Percentiles rank a stretch among this genome's conserved stretches.
These are phyloP conservation scores for Bicyclus anynana DNA, from an alignment of 1,140 invertebrate genomes.

Conservation along the genomic window DNA sequence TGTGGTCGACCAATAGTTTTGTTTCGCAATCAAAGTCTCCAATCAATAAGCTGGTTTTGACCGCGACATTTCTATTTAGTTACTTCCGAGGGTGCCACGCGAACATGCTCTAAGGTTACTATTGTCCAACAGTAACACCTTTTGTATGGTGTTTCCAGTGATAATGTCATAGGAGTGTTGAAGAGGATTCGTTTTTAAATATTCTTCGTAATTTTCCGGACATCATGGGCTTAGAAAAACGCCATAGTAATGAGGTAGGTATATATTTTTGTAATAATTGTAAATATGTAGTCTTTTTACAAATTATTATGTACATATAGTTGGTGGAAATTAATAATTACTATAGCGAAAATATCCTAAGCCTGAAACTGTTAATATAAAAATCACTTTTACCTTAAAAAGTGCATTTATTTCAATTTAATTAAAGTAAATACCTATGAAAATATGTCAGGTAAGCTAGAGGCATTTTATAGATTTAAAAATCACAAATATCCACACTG, in stretches of 20 bases:
- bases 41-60: conserved; percentile 13
- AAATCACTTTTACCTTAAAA: too few relatives aligned
- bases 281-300: too few relatives aligned
- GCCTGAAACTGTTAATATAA: too few relatives aligned
- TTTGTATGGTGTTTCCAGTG: background rate
- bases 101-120: background rate
- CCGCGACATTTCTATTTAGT: background rate
- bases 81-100: conserved; percentile 13
- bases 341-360: too few relatives aligned
- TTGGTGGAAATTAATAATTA: too few relatives aligned
- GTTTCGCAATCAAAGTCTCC: conserved; percentile 6
- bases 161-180: background rate
- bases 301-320: too few relatives aligned
- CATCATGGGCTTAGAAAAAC: background rate
- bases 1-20: conserved; percentile 8
- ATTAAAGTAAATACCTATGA: too few relatives aligned
- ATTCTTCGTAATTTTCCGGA: background rate
- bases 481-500: too few relatives aligned
- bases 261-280: background rate
- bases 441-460: too few relatives aligned
- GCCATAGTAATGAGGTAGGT: conserved; percentile 29
- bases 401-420: too few relatives aligned
- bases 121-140: background rate
- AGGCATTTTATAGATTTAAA: too few relatives aligned
- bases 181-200: background rate